phyloP scores from a whole-genome alignment of 2,888 invertebrate genomes.

The Epiblema foenella region DNA sequence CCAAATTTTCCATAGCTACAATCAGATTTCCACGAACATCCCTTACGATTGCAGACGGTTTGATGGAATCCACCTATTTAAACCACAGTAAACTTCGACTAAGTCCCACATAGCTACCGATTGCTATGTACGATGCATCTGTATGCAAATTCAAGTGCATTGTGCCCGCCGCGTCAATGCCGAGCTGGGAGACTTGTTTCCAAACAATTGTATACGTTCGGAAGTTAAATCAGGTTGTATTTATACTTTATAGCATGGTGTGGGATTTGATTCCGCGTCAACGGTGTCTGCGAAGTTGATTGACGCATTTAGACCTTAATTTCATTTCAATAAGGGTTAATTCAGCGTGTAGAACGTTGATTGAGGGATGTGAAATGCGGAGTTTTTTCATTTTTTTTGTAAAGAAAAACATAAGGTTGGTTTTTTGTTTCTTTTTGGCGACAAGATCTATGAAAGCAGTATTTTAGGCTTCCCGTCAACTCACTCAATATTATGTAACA shows the following conservation, averaged over 20 bases:
- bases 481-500: neutral
- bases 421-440: neutral
- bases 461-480: neutral
- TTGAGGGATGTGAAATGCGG: slow-evolving; percentile 9
- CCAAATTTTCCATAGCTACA: too few species aligned
- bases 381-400: slow-evolving; percentile 9
- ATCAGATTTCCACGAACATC: too few species aligned
- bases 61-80: neutral
- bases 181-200: slow-evolving; percentile 58
- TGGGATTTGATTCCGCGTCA: slow-evolving; percentile 34
- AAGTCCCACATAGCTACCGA: slow-evolving; percentile 3
- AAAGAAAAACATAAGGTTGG: neutral
- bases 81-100: slow-evolving; percentile 10
- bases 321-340: slow-evolving; percentile 9
- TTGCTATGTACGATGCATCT: slow-evolving; percentile 48
- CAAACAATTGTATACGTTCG: slow-evolving; percentile 65
- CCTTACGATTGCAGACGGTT: too few species aligned
- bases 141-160: slow-evolving; percentile 70
- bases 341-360: neutral
- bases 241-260: slow-evolving; percentile 33
- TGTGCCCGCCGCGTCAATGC: slow-evolving; percentile 62
- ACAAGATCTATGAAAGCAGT: neutral
- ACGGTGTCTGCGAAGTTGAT: slow-evolving; percentile 31
- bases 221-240: slow-evolving; percentile 66
- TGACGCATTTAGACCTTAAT: slow-evolving; percentile 23